These are phyloP conservation scores for Smithornis capensis DNA, from an alignment of 2,113 vertebrate species.

Conservation along the genomic window DNA sequence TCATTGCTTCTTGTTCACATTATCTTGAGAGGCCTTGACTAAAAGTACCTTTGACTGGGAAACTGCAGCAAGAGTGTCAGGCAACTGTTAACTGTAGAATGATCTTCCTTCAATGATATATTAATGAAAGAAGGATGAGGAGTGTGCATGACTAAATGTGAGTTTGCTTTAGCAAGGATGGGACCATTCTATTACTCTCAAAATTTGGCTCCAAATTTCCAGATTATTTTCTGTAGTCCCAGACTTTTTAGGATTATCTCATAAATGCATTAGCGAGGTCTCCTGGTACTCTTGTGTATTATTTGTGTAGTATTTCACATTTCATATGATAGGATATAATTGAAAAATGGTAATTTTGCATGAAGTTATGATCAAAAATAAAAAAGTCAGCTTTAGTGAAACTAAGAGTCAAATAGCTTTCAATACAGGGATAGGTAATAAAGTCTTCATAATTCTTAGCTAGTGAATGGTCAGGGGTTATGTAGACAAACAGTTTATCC, in stretches of 20 bases:
- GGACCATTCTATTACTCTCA: neutral
- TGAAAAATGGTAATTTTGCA: neutral
- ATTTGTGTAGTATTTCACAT: neutral
- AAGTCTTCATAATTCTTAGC: neutral
- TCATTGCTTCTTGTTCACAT: neutral
- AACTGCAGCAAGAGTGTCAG: neutral
- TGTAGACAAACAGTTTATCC: neutral
- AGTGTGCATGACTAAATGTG: neutral
- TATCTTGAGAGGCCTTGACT: neutral
- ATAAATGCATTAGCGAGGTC: neutral
- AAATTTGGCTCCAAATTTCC: neutral
- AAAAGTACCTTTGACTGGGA: neutral
- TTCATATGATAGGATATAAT: neutral
- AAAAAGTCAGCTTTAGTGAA: neutral
- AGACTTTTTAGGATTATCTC: neutral
- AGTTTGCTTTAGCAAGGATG: neutral
- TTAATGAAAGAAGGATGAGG: neutral
- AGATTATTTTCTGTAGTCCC: neutral
- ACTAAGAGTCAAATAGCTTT: neutral
- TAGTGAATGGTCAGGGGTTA: neutral
- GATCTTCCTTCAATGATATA: neutral
- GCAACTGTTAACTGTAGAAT: neutral
- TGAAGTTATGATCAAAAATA: neutral
- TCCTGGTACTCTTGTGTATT: neutral
- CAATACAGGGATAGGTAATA: accelerated